Percentiles rank a stretch among this genome's conserved stretches.
phyloP scores from a whole-genome alignment of 2,797 vertebrate species.

The Erethizon dorsatum region DNA sequence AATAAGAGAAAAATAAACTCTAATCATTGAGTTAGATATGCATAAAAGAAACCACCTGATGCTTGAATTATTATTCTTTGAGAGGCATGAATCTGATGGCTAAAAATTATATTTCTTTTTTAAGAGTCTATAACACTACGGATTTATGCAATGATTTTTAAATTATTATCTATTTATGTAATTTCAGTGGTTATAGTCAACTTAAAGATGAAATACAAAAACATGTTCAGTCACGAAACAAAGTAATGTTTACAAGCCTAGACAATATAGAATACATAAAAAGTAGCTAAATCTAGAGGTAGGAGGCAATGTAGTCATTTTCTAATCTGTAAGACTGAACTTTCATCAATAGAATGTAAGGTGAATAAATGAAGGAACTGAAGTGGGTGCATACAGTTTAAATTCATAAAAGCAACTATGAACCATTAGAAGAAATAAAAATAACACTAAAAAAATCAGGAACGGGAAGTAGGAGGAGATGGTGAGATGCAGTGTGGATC shows the following conservation, averaged over 20 bases:
- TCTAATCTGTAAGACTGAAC: background rate
- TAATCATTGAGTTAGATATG: background rate
- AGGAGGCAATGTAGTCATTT: background rate
- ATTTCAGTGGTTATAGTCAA: constrained; percentile 13
- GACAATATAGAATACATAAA: background rate
- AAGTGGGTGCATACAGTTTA: background rate
- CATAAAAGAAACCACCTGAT: background rate
- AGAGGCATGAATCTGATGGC: background rate
- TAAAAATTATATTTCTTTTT: constrained; percentile 24
- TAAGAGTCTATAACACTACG: background rate
- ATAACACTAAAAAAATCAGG: background rate
- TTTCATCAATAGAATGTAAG: background rate
- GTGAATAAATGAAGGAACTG: background rate
- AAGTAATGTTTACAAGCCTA: background rate
- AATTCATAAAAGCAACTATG: background rate
- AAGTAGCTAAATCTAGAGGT: background rate
- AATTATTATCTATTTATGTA: background rate
- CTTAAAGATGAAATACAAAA: background rate
- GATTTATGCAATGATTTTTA: background rate
- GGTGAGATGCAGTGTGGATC: background rate
- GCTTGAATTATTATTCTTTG: background rate
- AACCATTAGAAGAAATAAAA: background rate
- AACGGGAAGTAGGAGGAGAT: background rate
- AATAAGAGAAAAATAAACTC: background rate
- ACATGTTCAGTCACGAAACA: background rate